These are phyloP conservation scores for Halocaridina rubra DNA, from an alignment of 2,888 invertebrate genomes.

Conservation along the genomic window DNA sequence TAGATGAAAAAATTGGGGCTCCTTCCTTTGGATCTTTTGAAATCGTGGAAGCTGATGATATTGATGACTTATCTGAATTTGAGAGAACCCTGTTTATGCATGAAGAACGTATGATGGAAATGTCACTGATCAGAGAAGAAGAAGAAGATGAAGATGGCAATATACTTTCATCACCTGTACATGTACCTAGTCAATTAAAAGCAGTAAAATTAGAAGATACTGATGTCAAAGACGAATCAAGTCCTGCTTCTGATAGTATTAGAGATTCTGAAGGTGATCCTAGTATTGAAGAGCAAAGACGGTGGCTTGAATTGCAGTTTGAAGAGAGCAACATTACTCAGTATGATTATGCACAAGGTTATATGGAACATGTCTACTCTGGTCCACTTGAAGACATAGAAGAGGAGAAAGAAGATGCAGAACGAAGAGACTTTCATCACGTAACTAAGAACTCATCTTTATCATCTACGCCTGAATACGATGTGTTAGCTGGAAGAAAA, in stretches of 20 bases:
- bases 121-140: slow-evolving; percentile 69
- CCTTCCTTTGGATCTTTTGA: slow-evolving; percentile 62
- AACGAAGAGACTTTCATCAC: slow-evolving; percentile 54
- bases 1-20: slow-evolving; percentile 49
- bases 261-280: slow-evolving; percentile 73
- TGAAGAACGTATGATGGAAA: slow-evolving; percentile 59
- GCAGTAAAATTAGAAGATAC: slow-evolving; percentile 59
- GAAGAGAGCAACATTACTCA: slow-evolving; percentile 74
- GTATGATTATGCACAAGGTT: slow-evolving; percentile 70
- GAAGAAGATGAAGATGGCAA: slow-evolving; percentile 72
- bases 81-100: slow-evolving; percentile 58
- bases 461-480: slow-evolving; percentile 92
- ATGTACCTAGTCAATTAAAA: slow-evolving; percentile 49
- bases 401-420: slow-evolving; percentile 80
- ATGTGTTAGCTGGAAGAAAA: slow-evolving; percentile 84
- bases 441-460: slow-evolving; percentile 72
- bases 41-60: slow-evolving; percentile 58
- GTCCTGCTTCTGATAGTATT: slow-evolving; percentile 30
- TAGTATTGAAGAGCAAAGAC: slow-evolving; percentile 72
- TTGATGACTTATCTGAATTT: slow-evolving; percentile 59
- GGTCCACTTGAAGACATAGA: slow-evolving; percentile 84
- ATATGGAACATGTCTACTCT: slow-evolving; percentile 68
- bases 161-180: slow-evolving; percentile 34
- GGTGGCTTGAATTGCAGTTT: slow-evolving; percentile 92
- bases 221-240: slow-evolving; percentile 24